A percentile compares a stretch with the other conserved stretches of the same genome.
Evolutionary conservation across 2,888 invertebrate genomes (phyloP).

Genomic region (Gisinianus flammeolus): DNA sequence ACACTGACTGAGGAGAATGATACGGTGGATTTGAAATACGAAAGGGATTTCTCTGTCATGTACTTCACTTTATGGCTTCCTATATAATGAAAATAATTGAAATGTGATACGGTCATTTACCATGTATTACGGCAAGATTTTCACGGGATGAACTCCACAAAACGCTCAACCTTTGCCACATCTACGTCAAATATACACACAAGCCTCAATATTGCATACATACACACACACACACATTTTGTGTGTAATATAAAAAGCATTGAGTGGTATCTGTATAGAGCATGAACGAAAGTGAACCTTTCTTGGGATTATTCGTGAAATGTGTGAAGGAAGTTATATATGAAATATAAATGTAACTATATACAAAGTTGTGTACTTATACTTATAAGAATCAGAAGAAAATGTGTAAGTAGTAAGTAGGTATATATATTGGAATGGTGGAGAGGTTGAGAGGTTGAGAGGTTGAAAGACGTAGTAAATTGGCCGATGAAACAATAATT

Average conservation of each 20-base stretch:
- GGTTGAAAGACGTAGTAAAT: constrained; percentile 8
- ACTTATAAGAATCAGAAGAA: neutral
- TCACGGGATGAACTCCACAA: neutral
- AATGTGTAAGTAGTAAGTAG: neutral
- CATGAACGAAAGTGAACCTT: neutral
- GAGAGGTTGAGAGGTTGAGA: neutral
- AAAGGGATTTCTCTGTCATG: constrained; percentile 19
- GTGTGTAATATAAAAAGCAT: neutral
- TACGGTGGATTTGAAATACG: constrained; percentile 1
- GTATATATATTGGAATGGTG: neutral
- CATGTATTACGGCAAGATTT: neutral
- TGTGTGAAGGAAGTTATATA: neutral
- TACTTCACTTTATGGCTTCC: constrained; percentile 30
- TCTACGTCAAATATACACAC: no score
- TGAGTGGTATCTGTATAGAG: neutral
- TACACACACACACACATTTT: neutral
- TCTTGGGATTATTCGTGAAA: neutral
- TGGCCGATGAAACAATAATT: constrained; percentile 33
- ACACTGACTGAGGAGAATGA: neutral
- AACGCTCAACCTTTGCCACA: neutral
- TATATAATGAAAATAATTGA: constrained; percentile 7
- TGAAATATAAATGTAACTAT: neutral
- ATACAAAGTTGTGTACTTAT: neutral
- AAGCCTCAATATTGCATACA: neutral
- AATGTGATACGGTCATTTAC: constrained; percentile 33